Evolutionary conservation across 1,140 invertebrate species (phyloP), one percentile per base, ranked within the genome.

Genomic region (Oncopodura yosiiana): DNA sequence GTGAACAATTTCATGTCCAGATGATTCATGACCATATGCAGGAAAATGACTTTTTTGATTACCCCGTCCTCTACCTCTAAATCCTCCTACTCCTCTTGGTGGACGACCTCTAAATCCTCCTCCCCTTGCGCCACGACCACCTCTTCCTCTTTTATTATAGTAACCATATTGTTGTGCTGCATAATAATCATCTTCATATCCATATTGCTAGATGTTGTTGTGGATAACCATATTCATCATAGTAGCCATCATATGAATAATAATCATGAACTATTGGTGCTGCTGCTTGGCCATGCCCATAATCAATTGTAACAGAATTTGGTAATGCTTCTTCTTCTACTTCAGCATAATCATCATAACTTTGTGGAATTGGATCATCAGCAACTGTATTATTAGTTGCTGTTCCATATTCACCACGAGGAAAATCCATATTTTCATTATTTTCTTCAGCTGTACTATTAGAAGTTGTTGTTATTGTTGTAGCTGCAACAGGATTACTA

Each of bases 281-380:
- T 18, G 19, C 19, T 38, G n/a, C n/a, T n/a, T n/a, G n/a, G 3
- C 60, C 56, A 53, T 62, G 56, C 9, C 56, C 53, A 38, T 62
- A 62, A 36, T 62, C 61, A 11, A 62, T 58, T 5, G 53, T 51
- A 12, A 56, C 60, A 21, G 48, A 36, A 46, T 57, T 41, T 34
- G 39, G 21, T 21, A 26, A 38, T 4, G 26, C 32, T 32, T 49
- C 45, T 3, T 50, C 53, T n/a, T 58, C 56, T 1, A n/a, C n/a
- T 34, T 55, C 46, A 38, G n/a, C n/a, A n/a, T n/a, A n/a, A n/a
- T n/a, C n/a, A n/a, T n/a, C n/a, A n/a, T n/a, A n/a, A n/a, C n/a
- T n/a, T n/a, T n/a, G n/a, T n/a, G n/a, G n/a, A n/a, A n/a, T n/a
- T n/a, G n/a, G n/a, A n/a, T n/a, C n/a, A n/a, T n/a, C n/a, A n/a